Evolutionary conservation across 2,888 invertebrate species (phyloP).

Genomic region (Lasioglossum leucozonium): DNA sequence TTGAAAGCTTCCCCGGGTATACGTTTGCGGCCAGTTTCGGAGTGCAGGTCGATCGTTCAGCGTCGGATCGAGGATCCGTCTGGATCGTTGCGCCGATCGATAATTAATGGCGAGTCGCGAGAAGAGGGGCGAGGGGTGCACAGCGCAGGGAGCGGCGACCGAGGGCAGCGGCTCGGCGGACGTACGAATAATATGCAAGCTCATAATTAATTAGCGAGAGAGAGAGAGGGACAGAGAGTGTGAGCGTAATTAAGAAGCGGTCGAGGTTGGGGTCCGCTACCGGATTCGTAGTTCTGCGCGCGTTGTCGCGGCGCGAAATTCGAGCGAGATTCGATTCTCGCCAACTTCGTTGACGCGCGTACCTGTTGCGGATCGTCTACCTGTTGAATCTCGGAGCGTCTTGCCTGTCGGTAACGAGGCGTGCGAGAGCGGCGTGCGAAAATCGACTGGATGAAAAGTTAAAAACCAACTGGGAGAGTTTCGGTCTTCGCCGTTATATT

Average conservation of each 20-base stretch:
- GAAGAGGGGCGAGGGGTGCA: slow-evolving; percentile 34
- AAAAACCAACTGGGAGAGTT: slow-evolving; percentile 51
- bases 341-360: not conserved
- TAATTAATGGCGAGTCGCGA: slow-evolving; percentile 77
- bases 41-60: slow-evolving; percentile 29
- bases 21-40: not conserved
- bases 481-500: slow-evolving; percentile 66
- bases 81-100: slow-evolving; percentile 74
- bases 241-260: slow-evolving; percentile 77
- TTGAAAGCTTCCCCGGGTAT: not conserved
- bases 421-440: slow-evolving; percentile 30
- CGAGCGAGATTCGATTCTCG: not conserved
- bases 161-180: slow-evolving; percentile 35
- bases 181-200: slow-evolving; percentile 78
- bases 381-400: not conserved
- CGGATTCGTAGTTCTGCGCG: slow-evolving; percentile 21
- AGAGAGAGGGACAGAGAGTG: too few relatives aligned
- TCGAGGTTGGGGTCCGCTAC: slow-evolving; percentile 33
- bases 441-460: slow-evolving; percentile 65
- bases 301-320: slow-evolving; percentile 21
- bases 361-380: not conserved
- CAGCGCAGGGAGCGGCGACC: slow-evolving; percentile 40
- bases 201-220: slow-evolving; percentile 77
- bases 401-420: slow-evolving; percentile 13
- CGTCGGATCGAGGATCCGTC: slow-evolving; percentile 61